Percentiles rank a stretch among this genome's conserved stretches.
Evolutionary conservation across 2,888 invertebrate species (phyloP).

Genomic region (Epirrita christyi): DNA sequence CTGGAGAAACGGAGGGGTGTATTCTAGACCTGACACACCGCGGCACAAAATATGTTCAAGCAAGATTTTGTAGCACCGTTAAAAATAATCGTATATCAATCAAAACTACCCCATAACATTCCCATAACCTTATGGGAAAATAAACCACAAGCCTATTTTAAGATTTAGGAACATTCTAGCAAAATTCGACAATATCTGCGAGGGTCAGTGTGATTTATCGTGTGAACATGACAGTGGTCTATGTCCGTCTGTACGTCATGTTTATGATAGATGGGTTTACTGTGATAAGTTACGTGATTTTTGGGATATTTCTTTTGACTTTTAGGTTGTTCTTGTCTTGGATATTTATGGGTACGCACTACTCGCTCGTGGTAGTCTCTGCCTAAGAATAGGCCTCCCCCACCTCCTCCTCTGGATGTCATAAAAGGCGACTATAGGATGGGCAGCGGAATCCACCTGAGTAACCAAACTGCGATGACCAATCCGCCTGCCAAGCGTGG

Average conservation of each 20-base stretch:
- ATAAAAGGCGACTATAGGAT: no score
- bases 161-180: conserved; percentile 24
- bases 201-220: conserved; percentile 70
- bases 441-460: no score
- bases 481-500: no score
- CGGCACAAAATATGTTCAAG: no score
- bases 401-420: no score
- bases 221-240: conserved; percentile 68
- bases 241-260: conserved; percentile 48
- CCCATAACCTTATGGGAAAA: conserved; percentile 14
- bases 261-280: conserved; percentile 62
- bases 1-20: no score
- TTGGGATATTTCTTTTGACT: not conserved
- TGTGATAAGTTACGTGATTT: conserved; percentile 21
- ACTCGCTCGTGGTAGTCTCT: no score
- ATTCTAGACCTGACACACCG: no score
- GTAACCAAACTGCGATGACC: no score
- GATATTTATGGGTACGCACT: no score
- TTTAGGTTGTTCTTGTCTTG: no score
- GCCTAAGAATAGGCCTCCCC: no score
- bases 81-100: conserved; percentile 26
- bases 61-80: not conserved
- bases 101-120: conserved; percentile 13
- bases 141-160: conserved; percentile 16
- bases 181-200: conserved; percentile 33